Evolutionary conservation across 2,888 invertebrate species (phyloP), one percentile per base, ranked within the genome.

Genomic region (Orthosia cruda): DNA sequence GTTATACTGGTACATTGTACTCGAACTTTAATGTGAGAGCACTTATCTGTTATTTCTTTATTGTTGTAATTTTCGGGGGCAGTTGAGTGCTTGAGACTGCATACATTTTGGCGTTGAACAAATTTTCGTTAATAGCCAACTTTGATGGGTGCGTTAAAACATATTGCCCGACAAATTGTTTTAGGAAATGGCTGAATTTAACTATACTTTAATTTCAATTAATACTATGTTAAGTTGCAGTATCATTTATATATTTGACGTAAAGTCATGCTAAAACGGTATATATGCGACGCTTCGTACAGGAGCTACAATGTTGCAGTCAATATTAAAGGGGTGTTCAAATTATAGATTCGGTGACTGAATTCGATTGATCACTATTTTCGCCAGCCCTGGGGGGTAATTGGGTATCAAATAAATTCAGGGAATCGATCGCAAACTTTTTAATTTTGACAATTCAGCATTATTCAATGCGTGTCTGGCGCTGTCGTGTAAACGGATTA

Each of bases 11-110:
- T 74, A 57, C 64, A 67, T 72, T 61, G 72, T 67, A 74, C 78
- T 79, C 74, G 79, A 83, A 87, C 77, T 87, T 88, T 87, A 89
- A 88, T 87, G 90, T 90, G 85, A 87, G 85, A 89, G 87, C 89
- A 90, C 91, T 93, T 92, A 90, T 91, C 90, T 90, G 84, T 88
- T 91, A 92, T 91, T 92, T 90, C 89, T 89, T 91, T 90, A 92
- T 93, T 93, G 90, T 92, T 92, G 83, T 92, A 92, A 92, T 92
- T 93, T 92, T 91, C 77, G 85, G 84, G 92, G 91, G 81, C 88
- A 88, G 90, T 89, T 89, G 88, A 91, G 91, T 92, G 92, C 92
- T 91, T 88, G 83, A 88, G 88, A 91, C 90, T 89, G 87, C 88
- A 87, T 82, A 88, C 82, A 87, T 89, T 88, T 88, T 87, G 74